Conservation (phyloP, 1,140 invertebrate species). For the Calliphora vicina region DNA sequence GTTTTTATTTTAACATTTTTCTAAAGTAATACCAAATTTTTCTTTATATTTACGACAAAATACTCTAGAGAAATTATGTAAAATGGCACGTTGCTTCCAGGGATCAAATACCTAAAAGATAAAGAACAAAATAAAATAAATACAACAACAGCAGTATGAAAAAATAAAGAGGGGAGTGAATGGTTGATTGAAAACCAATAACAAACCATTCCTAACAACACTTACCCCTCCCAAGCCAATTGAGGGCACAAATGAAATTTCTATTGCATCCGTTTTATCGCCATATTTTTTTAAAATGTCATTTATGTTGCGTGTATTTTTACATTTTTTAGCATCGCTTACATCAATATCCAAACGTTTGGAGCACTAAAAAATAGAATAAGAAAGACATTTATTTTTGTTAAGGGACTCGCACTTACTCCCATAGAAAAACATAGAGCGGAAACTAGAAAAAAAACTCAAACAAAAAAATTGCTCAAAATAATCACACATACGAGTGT, state of each 20-base stretch:
- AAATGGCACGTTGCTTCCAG: constrained; percentile 51
- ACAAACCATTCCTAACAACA: neutral
- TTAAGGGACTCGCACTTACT: too few relatives aligned
- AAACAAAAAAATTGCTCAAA: too few relatives aligned
- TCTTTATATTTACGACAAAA: constrained; percentile 49
- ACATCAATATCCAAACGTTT: constrained; percentile 45
- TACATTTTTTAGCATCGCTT: constrained; percentile 46
- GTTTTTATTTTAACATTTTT: constrained; percentile 7
- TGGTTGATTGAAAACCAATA: neutral
- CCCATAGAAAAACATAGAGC: too few relatives aligned
- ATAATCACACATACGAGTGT: too few relatives aligned
- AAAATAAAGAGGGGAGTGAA: too few relatives aligned
- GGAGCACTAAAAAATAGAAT: constrained; percentile 43
- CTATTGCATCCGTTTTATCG: constrained; percentile 46
- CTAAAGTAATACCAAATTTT: constrained; percentile 25
- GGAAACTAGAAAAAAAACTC: too few relatives aligned
- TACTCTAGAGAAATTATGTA: constrained; percentile 50
- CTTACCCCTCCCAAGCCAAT: constrained; percentile 57
- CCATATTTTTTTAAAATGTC: constrained; percentile 56
- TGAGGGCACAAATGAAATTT: constrained; percentile 55
- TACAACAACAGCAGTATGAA: neutral
- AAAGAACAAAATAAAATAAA: constrained; percentile 4
- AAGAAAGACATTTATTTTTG: neutral
- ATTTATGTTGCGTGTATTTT: constrained; percentile 42
- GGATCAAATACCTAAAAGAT: constrained; percentile 46